phyloP scores from a whole-genome alignment of 2,888 invertebrate species.

The Tipula helvola region DNA sequence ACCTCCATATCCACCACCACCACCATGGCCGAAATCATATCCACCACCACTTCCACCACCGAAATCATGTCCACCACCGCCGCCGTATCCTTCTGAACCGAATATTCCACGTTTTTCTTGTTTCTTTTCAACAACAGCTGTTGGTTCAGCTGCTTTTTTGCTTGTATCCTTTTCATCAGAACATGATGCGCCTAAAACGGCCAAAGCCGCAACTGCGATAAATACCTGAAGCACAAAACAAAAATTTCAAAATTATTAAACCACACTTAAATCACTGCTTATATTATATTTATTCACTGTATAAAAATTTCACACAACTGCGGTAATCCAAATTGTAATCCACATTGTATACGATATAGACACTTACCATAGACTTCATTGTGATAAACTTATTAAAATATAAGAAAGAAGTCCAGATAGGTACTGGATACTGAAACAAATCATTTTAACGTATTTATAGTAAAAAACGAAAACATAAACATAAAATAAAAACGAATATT shows the following conservation, averaged over 20 bases:
- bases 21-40: conserved; percentile 20
- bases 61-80: conserved; percentile 24
- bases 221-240: conserved; percentile 1
- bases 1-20: conserved; percentile 23
- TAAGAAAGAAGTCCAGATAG: conserved; percentile 10
- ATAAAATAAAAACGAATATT: background rate
- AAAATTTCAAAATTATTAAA: background rate
- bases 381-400: background rate
- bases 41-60: conserved; percentile 25
- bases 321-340: background rate
- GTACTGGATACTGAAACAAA: conserved; percentile 10
- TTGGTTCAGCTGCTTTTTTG: conserved; percentile 33
- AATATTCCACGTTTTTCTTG: conserved; percentile 64
- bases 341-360: background rate
- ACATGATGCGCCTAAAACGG: conserved; percentile 12
- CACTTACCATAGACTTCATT: conserved; percentile 11
- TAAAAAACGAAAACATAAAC: background rate
- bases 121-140: conserved; percentile 46
- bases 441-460: background rate
- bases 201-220: conserved; percentile 11
- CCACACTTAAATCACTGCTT: background rate
- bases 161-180: conserved; percentile 46
- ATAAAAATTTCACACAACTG: background rate
- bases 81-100: conserved; percentile 27
- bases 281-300: background rate